Evolutionary conservation across 2,797 vertebrate genomes (phyloP).

Genomic region (Picus viridis): DNA sequence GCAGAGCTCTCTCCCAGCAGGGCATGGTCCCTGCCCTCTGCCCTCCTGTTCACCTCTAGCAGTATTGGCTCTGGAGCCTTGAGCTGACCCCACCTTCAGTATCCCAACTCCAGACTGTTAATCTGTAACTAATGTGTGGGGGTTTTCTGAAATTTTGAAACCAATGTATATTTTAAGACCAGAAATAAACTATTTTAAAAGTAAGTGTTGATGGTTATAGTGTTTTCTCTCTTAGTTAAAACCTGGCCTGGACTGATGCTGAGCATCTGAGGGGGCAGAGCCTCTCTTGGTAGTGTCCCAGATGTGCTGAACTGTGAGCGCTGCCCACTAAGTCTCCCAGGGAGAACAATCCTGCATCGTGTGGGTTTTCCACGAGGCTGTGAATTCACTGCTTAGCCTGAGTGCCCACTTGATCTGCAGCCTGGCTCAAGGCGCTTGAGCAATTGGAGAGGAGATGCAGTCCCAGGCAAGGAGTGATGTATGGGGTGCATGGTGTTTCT

Average conservation of each 20-base stretch:
- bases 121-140: conserved; percentile 78
- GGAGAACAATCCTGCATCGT: fast-evolving
- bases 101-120: conserved; percentile 87
- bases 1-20: neutral
- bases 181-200: conserved; percentile 97
- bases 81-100: conserved; percentile 9
- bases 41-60: conserved; percentile 3
- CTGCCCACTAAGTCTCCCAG: neutral
- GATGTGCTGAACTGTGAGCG: neutral
- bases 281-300: neutral
- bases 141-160: conserved; percentile 90
- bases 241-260: fast-evolving
- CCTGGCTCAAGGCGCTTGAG: neutral
- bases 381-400: neutral
- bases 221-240: neutral
- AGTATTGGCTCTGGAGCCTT: conserved; percentile 44
- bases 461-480: neutral
- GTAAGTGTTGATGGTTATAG: conserved; percentile 19
- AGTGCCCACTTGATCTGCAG: neutral
- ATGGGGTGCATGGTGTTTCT: neutral
- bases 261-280: neutral
- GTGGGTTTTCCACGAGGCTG: neutral
- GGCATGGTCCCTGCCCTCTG: neutral
- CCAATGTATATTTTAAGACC: conserved; percentile 94
- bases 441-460: neutral